A percentile compares a stretch with the other conserved stretches of the same genome.
These are phyloP conservation scores for Chrysolophus pictus DNA, from an alignment of 2,797 vertebrate genomes.

Conservation along the genomic window DNA sequence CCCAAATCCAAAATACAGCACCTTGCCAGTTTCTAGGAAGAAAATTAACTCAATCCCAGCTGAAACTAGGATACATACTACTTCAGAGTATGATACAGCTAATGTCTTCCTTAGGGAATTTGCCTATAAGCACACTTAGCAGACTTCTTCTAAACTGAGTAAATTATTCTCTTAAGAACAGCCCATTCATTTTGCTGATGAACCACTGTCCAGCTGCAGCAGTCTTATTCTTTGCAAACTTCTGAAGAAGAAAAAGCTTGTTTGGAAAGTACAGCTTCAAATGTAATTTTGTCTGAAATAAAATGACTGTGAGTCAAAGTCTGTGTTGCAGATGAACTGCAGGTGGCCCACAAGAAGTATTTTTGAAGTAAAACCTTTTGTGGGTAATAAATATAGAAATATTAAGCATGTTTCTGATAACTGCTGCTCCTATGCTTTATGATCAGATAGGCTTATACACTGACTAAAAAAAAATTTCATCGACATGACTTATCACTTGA, in stretches of 20 bases:
- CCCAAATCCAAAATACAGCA: neutral
- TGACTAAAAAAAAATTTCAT: neutral
- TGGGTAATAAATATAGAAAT: neutral
- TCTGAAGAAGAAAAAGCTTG: neutral
- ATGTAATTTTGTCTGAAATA: neutral
- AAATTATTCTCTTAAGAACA: neutral
- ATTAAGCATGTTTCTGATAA: neutral
- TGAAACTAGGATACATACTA: neutral
- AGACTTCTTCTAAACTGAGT: neutral
- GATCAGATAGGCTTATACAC: neutral
- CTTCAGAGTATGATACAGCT: neutral
- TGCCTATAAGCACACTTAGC: neutral
- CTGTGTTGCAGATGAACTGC: neutral
- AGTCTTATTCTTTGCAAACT: neutral
- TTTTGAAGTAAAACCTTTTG: neutral
- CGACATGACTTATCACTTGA: neutral
- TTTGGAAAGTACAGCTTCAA: neutral
- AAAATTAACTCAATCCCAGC: neutral
- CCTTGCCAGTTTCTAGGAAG: neutral
- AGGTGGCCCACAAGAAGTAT: neutral
- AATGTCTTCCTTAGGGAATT: neutral
- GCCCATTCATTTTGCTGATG: constrained; percentile 17
- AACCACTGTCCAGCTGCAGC: neutral
- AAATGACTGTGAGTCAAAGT: neutral
- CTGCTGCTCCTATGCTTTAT: neutral